These are phyloP conservation scores for Caenorhabditis afra DNA, from an alignment of 2,888 invertebrate species.

Conservation along the genomic window DNA sequence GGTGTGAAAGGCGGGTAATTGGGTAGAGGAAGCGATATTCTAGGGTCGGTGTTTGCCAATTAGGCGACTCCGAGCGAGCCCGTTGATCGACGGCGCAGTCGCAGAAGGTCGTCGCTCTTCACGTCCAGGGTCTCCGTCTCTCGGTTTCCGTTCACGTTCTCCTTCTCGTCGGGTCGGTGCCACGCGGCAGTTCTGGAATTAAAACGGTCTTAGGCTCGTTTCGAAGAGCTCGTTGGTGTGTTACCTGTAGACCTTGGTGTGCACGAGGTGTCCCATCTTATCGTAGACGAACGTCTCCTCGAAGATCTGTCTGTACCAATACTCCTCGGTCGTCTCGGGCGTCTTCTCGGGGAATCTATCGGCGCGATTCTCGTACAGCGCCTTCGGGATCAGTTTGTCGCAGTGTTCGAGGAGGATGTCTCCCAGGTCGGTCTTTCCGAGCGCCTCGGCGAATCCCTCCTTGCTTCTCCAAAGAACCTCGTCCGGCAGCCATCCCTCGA, in stretches of 20 bases:
- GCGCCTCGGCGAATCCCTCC: conserved; percentile 80
- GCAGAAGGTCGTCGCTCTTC: conserved; percentile 62
- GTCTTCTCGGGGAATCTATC: conserved; percentile 75
- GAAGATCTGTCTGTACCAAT: conserved; percentile 78
- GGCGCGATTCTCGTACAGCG: conserved; percentile 66
- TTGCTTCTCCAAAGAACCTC: conserved; percentile 80
- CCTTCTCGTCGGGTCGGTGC: conserved; percentile 77
- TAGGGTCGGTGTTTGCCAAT: conserved; percentile 33
- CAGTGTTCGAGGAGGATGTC: conserved; percentile 74
- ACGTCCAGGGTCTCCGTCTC: conserved; percentile 39
- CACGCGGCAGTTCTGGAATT: conserved; percentile 47
- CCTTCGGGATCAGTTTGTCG: conserved; percentile 66
- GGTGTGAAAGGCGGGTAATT: conserved; percentile 34
- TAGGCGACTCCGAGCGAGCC: conserved; percentile 75
- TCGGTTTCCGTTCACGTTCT: conserved; percentile 61
- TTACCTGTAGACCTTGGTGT: conserved; percentile 80
- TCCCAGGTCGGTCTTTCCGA: conserved; percentile 78
- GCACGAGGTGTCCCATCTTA: conserved; percentile 77
- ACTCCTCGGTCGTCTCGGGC: conserved; percentile 73
- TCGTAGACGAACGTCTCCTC: conserved; percentile 73
- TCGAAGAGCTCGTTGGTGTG: background rate
- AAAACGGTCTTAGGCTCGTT: background rate
- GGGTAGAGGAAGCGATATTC: conserved; percentile 36
- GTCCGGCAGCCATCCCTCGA: conserved; percentile 77
- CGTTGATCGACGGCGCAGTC: conserved; percentile 77